Percentiles rank a stretch among this genome's conserved stretches.
Evolutionary conservation across 2,797 vertebrate species (phyloP).

Genomic region (Amblyraja radiata): DNA sequence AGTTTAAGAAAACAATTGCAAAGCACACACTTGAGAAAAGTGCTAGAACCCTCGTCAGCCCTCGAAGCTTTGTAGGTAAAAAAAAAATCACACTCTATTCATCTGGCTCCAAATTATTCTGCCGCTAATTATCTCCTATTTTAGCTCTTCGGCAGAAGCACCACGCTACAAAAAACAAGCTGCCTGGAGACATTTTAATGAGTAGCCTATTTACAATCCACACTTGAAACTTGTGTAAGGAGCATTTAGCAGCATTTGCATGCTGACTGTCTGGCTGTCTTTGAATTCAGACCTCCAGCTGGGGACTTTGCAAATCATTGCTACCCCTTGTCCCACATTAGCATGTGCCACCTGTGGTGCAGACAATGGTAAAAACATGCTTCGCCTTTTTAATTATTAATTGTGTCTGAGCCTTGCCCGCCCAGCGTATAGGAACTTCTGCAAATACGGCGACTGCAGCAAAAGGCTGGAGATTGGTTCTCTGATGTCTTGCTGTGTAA

Average conservation of each 20-base stretch:
- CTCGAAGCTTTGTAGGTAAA: constrained; percentile 9
- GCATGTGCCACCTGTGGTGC: constrained; percentile 31
- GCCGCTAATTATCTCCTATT: constrained; percentile 33
- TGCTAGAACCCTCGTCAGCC: constrained; percentile 6
- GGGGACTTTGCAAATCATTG: constrained; percentile 34
- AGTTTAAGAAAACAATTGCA: constrained; percentile 25
- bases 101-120: constrained; percentile 29
- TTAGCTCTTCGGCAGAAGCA: constrained; percentile 23
- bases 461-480: constrained; percentile 27
- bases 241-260: constrained; percentile 33
- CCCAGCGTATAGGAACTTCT: background rate
- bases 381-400: constrained; percentile 34
- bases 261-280: constrained; percentile 29
- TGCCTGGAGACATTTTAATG: constrained; percentile 36
- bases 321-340: constrained; percentile 35
- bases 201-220: constrained; percentile 34
- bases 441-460: constrained; percentile 1
- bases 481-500: constrained; percentile 17
- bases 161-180: constrained; percentile 11
- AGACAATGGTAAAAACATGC: constrained; percentile 33
- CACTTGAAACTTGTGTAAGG: constrained; percentile 34
- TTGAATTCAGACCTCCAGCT: constrained; percentile 33
- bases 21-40: constrained; percentile 28
- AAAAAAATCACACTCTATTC: constrained; percentile 33
- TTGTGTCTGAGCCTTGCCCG: background rate